Evolutionary conservation across 2,797 vertebrate genomes (phyloP).

Genomic region (Acanthurus leucopareius): DNA sequence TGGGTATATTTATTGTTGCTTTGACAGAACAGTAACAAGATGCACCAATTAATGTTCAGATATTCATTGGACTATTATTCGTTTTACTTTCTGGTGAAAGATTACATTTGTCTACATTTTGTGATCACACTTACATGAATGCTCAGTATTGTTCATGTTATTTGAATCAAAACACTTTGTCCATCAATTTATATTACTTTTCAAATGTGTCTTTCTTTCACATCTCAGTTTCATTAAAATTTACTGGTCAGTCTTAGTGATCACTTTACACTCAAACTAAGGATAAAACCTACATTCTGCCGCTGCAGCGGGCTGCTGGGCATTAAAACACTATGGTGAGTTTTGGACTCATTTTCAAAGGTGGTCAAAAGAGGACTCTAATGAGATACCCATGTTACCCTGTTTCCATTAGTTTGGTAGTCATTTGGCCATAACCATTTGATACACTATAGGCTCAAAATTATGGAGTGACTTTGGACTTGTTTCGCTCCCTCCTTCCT

Average conservation of each 20-base stretch:
- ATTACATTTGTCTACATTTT: slow-evolving; percentile 17
- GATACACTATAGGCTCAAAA: neutral
- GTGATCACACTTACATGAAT: neutral
- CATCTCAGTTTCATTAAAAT: too few relatives aligned
- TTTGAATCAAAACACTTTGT: neutral
- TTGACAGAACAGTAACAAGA: neutral
- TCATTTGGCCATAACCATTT: neutral
- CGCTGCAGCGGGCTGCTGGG: neutral
- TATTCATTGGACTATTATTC: neutral
- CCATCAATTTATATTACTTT: too few relatives aligned
- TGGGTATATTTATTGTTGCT: slow-evolving; percentile 1
- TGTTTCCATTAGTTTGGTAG: neutral
- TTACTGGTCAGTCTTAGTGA: too few relatives aligned
- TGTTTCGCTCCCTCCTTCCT: neutral
- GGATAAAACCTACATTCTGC: neutral
- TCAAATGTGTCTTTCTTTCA: neutral
- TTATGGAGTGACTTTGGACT: neutral
- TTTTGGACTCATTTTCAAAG: slow-evolving; percentile 1
- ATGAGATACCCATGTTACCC: neutral
- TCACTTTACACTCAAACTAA: neutral
- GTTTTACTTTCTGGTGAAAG: neutral
- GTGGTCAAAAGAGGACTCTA: neutral
- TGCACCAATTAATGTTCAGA: slow-evolving; percentile 10
- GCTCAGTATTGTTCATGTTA: neutral
- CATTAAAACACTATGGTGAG: neutral